Evolutionary conservation across 1,140 invertebrate genomes (phyloP), one percentile per base, ranked within the genome.

Genomic region (Parasteatoda tepidariorum): DNA sequence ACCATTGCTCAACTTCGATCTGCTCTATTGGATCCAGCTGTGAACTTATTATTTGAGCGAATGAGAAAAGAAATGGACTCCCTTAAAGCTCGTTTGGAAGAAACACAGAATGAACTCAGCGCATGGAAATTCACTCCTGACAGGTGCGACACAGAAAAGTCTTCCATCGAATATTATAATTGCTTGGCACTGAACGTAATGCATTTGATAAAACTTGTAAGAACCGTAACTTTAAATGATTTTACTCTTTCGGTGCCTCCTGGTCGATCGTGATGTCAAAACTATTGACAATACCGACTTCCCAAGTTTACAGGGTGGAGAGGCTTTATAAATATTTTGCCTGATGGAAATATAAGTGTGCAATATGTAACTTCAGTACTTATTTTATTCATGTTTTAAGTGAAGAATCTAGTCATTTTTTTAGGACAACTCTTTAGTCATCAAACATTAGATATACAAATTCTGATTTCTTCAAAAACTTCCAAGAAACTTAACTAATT

Each of bases 91-190:
- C 95, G 95, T 90, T 91, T 98, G 78, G 97, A 99, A 89, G 97
- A 99, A 90, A 98, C 96, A 30, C 97, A 99, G 90, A 98, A 97
- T 90, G 97, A 99, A 92, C 91, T 99, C 30, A 95, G 95, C 83
- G 97, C 97, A 1, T 99, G 97, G 97, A 99, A 99, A 90, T 99
- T 99, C 88, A 99, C 97, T 24, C 96, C 97, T 34, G 97, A 99
- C 90, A 98, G 96, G 93, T 94, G 89, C 86, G 85, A 22, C 33
- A 75, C 84, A 34, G 62, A 83, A 15, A 68, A 62, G 66, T 71
- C 71, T 79, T 55, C 64, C n/a, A 71, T 31, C 59, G 71, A 67
- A 73, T 84, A 48, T 62, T 55, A 48, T 68, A 57, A 24, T 62
- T 22, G 24, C 24, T 54, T 33, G 54, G 48, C 64, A 83, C 79